Conservation (phyloP, 2,888 invertebrate genomes). For the Busseola fusca region DNA sequence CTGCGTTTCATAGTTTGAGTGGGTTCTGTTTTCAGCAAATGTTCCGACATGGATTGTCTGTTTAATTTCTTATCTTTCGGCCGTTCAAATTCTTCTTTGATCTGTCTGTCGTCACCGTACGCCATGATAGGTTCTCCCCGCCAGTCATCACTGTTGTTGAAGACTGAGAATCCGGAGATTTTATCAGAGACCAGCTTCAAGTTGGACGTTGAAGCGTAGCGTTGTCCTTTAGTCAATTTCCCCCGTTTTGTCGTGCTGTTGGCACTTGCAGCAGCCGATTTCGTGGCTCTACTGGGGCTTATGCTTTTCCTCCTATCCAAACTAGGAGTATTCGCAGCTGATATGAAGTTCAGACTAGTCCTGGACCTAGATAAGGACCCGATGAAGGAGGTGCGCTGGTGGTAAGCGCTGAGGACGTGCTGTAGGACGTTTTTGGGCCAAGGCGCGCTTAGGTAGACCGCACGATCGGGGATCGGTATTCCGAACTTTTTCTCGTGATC, state of each 20-base stretch:
- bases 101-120: slow-evolving; percentile 69
- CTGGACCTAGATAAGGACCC: slow-evolving; percentile 88
- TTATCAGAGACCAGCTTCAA: slow-evolving; percentile 83
- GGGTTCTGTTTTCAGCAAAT: slow-evolving; percentile 67
- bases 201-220: slow-evolving; percentile 83
- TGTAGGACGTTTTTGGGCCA: slow-evolving; percentile 86
- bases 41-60: slow-evolving; percentile 80
- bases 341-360: slow-evolving; percentile 85
- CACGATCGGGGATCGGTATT: slow-evolving; percentile 76
- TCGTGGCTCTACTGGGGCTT: slow-evolving; percentile 74
- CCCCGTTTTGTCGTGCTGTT: slow-evolving; percentile 75
- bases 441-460: slow-evolving; percentile 76
- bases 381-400: slow-evolving; percentile 85
- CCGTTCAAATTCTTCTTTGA: slow-evolving; percentile 67
- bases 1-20: slow-evolving; percentile 72
- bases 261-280: slow-evolving; percentile 74
- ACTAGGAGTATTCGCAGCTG: slow-evolving; percentile 76
- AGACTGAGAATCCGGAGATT: slow-evolving; percentile 83
- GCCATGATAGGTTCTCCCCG: slow-evolving; percentile 84
- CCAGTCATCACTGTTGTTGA: slow-evolving; percentile 72
- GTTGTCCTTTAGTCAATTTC: slow-evolving; percentile 73
- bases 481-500: slow-evolving; percentile 85
- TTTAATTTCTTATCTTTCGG: slow-evolving; percentile 69
- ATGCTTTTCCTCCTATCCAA: slow-evolving; percentile 77
- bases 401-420: slow-evolving; percentile 79